phyloP scores from a whole-genome alignment of 1,140 invertebrate genomes.

The Aphelinus certus region DNA sequence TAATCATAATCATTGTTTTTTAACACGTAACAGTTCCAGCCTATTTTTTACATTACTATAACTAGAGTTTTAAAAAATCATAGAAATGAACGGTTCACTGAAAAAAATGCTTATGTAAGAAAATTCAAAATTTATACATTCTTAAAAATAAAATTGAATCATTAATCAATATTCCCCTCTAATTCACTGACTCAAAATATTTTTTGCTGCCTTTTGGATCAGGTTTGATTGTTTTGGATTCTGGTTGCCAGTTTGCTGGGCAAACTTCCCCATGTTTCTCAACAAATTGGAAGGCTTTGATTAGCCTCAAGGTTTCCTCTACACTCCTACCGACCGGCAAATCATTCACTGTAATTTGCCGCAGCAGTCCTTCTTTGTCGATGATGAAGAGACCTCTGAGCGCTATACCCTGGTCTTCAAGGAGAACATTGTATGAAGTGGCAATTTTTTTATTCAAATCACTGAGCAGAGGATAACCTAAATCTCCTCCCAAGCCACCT shows the following conservation, averaged over 20 bases:
- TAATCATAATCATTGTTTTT: too few species aligned
- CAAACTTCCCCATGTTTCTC: conserved; percentile 95
- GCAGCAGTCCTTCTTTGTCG: conserved; percentile 75
- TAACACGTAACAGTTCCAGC: too few species aligned
- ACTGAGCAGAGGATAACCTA: conserved; percentile 91
- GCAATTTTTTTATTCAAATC: conserved; percentile 93
- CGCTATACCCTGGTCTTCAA: conserved; percentile 86
- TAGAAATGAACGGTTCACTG: too few species aligned
- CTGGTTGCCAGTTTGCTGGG: conserved; percentile 86
- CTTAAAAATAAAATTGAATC: neutral
- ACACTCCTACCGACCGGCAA: conserved; percentile 93
- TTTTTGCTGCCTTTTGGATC: conserved; percentile 81
- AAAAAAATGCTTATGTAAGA: neutral
- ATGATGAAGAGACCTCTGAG: conserved; percentile 82
- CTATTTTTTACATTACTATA: too few species aligned
- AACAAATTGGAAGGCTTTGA: conserved; percentile 93
- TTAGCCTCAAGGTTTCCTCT: conserved; percentile 87
- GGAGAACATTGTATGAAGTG: conserved; percentile 85
- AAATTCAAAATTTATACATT: conserved; percentile 4
- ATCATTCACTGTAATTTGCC: conserved; percentile 87
- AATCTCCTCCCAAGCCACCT: conserved; percentile 86
- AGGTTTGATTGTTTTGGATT: conserved; percentile 84
- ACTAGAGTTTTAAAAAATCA: too few species aligned
- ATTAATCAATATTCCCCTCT: conserved; percentile 16
- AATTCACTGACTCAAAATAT: conserved; percentile 76